Evolutionary conservation across 2,113 vertebrate genomes (phyloP).

Genomic region (Neolamprologus tretocephalus): DNA sequence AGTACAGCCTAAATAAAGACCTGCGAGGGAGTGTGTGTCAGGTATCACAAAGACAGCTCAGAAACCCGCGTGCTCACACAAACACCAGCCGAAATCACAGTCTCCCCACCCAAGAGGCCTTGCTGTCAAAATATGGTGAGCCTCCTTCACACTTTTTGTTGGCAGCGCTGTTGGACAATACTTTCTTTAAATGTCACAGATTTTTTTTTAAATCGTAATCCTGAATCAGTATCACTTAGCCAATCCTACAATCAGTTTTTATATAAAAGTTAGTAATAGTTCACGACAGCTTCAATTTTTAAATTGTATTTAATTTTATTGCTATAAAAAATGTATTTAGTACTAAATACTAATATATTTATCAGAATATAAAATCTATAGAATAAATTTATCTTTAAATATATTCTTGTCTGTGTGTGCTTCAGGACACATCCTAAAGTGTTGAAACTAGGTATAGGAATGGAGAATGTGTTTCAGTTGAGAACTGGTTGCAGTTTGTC

Average conservation of each 20-base stretch:
- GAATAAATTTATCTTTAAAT: background rate
- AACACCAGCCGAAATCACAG: conserved; percentile 48
- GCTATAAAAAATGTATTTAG: background rate
- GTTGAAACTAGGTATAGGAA: background rate
- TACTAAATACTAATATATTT: background rate
- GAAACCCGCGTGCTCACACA: conserved; percentile 59
- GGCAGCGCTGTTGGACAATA: conserved; percentile 19
- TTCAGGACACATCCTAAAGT: background rate
- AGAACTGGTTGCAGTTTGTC: background rate
- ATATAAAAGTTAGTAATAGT: background rate
- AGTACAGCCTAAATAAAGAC: conserved; percentile 75
- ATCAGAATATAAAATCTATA: background rate
- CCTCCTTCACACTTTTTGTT: conserved; percentile 36
- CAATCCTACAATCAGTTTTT: background rate
- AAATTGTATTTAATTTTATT: background rate
- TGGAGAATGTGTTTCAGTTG: background rate
- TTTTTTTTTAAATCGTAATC: fast-evolving
- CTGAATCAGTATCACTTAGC: background rate
- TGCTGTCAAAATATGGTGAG: conserved; percentile 47
- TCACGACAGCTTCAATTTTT: background rate
- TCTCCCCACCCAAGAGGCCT: conserved; percentile 34
- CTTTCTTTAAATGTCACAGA: conserved; percentile 24
- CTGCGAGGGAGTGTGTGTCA: conserved; percentile 68
- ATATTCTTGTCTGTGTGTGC: background rate
- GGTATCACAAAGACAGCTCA: conserved; percentile 74